phyloP scores from a whole-genome alignment of 2,797 vertebrate genomes.

The Heliangelus exortis region DNA sequence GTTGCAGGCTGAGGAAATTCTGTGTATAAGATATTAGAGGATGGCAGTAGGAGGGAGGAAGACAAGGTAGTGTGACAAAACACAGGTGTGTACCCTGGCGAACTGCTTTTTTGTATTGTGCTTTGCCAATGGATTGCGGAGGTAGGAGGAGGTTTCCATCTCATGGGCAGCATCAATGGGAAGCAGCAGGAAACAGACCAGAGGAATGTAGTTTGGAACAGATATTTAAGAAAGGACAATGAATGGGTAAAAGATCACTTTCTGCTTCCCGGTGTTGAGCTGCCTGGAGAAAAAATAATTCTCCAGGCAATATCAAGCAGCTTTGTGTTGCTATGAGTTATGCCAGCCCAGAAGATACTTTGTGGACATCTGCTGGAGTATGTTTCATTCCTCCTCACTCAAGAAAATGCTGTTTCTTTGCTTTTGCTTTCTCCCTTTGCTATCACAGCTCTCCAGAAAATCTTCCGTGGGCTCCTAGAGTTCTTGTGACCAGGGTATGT shows the following conservation, averaged over 20 bases:
- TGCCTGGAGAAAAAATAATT: neutral
- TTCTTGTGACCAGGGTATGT: neutral
- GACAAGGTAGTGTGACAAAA: slow-evolving; percentile 6
- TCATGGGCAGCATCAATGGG: neutral
- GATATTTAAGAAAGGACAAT: neutral
- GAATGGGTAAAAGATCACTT: neutral
- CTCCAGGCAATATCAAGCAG: neutral
- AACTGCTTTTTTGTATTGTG: neutral
- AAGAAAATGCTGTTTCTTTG: neutral
- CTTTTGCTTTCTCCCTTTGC: neutral
- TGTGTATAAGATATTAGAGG: slow-evolving; percentile 24
- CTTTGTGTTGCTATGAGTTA: neutral
- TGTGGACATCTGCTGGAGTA: neutral
- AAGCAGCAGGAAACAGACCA: neutral
- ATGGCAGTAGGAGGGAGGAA: slow-evolving; percentile 22
- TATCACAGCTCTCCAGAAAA: neutral
- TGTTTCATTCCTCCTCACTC: neutral
- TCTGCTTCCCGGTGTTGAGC: neutral
- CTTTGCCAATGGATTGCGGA: neutral
- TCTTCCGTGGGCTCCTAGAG: neutral
- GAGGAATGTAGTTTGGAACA: neutral
- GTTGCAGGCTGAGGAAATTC: neutral
- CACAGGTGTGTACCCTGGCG: slow-evolving; percentile 44
- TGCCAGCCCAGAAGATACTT: neutral
- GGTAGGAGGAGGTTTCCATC: neutral